Base-by-base conservation (phyloP, 2,888 invertebrate species). In the Ophion ellenae region DNA sequence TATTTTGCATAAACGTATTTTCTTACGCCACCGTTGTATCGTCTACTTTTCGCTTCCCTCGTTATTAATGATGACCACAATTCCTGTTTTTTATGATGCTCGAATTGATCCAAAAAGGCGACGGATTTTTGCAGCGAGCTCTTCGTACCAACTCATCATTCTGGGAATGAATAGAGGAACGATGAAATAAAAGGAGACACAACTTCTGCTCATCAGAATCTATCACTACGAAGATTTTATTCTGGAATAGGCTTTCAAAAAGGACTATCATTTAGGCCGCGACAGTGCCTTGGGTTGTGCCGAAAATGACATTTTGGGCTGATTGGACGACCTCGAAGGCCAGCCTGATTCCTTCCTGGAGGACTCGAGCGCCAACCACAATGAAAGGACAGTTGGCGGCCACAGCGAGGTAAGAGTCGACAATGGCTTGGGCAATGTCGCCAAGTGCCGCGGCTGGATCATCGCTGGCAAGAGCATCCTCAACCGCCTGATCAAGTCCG, bases 371-470 rank as follows among this genome's bases (percentile, higher is more conserved):
- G 4, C 88, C 88, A 36, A 89, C 64, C 1, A 88, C 59, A 17
- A 90, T 66, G 6, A 88, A 36, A 5, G 90, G 90, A 71, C 90
- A 89, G 64, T 88, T 88, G 11, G 53, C 81, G 0, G 90, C 90
- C 0, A 87, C 87, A 14, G 78, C 85, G 7, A 84, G 47, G 66
- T 90, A 90, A 70, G 86, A 80, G 20, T 84, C 79, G 1, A 87
- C 47, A 32, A 90, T 88, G 0, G 90, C 88, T 57, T 75, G 53
- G 17, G 87, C 69, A 1, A 90, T 81, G 0, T 83, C 81, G 3
- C 81, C 61, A 45, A 90, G 63, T n/a, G 88, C 85, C 10, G 32
- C 81, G 4, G 81, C 82, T 1, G 90, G 88, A 86, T 88, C 70
- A 1, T 78, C 74, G 17, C 86, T 85, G n/a, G 83, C 64, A 14